phyloP scores from a whole-genome alignment of 2,888 invertebrate genomes.

The Ormyrus labotus region DNA sequence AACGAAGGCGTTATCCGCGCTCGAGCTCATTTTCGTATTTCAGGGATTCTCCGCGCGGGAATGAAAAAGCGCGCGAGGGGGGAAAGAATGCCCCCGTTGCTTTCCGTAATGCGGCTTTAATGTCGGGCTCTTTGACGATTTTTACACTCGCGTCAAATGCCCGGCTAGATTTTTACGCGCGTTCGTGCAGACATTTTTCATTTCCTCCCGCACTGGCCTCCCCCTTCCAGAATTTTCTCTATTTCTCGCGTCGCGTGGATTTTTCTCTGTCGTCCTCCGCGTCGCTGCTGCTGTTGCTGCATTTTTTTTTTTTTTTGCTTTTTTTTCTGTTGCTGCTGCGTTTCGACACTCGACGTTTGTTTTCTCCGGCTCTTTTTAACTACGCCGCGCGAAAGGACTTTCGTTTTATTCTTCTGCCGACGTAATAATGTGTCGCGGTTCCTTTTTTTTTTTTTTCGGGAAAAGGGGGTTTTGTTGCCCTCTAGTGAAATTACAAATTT shows the following conservation, averaged over 20 bases:
- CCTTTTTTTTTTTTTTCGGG: too few species aligned
- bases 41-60: too few species aligned
- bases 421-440: too few species aligned
- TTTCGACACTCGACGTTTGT: not conserved
- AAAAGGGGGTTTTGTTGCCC: too few species aligned
- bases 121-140: constrained; percentile 59
- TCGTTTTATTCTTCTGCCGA: too few species aligned
- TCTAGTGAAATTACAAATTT: constrained; percentile 3
- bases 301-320: constrained; percentile 28
- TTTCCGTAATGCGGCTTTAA: constrained; percentile 66
- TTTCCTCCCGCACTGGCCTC: constrained; percentile 49
- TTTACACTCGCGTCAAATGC: constrained; percentile 19
- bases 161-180: constrained; percentile 49
- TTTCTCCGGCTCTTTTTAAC: constrained; percentile 4
- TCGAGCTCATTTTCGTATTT: too few species aligned
- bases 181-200: constrained; percentile 62
- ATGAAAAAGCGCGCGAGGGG: too few species aligned
- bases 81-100: not conserved
- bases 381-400: too few species aligned
- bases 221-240: constrained; percentile 43
- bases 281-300: constrained; percentile 7
- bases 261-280: constrained; percentile 22
- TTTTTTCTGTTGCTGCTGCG: not conserved
- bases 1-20: too few species aligned
- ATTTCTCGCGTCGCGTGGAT: not conserved